Percentiles rank a stretch among this genome's conserved stretches.
Evolutionary conservation across 1,140 invertebrate genomes (phyloP).

Genomic region (Pissodes strobi): DNA sequence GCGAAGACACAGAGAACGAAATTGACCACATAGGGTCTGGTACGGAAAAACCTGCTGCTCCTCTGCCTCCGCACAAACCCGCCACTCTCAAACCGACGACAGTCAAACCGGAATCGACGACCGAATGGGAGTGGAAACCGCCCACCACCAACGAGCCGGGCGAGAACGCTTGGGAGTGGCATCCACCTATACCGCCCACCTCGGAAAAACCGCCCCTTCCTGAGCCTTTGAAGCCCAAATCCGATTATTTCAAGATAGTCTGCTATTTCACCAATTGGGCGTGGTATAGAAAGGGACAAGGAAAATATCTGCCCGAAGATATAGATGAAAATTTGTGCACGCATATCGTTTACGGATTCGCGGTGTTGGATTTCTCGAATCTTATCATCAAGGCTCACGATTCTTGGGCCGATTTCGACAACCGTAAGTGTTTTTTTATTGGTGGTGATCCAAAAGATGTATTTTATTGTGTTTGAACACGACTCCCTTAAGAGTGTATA

Average conservation of each 20-base stretch:
- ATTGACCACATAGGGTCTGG: no score
- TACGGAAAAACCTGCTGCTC: slow-evolving; percentile 12
- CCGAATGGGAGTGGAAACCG: slow-evolving; percentile 36
- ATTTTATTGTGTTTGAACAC: no score
- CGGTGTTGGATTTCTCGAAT: slow-evolving; percentile 78
- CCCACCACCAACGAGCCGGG: slow-evolving; percentile 35
- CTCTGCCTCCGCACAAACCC: not conserved
- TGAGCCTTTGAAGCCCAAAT: slow-evolving; percentile 48
- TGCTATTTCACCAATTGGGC: slow-evolving; percentile 96
- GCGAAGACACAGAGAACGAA: slow-evolving; percentile 53
- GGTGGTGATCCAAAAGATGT: no score
- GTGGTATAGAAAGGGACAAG: slow-evolving; percentile 82
- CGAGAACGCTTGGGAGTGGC: slow-evolving; percentile 43
- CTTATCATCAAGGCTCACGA: slow-evolving; percentile 82
- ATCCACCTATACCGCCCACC: slow-evolving; percentile 46
- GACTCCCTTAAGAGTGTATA: not conserved
- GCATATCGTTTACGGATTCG: slow-evolving; percentile 91
- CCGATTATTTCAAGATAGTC: slow-evolving; percentile 70
- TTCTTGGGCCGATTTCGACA: slow-evolving; percentile 87
- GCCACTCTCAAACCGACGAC: slow-evolving; percentile 17
- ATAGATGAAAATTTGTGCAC: slow-evolving; percentile 87
- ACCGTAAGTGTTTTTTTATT: slow-evolving; percentile 62
- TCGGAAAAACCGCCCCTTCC: slow-evolving; percentile 42
- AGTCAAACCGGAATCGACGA: slow-evolving; percentile 9
- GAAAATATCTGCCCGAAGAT: slow-evolving; percentile 81